Evolutionary conservation across 2,888 invertebrate genomes (phyloP).

Genomic region (Melanostoma mellinum): DNA sequence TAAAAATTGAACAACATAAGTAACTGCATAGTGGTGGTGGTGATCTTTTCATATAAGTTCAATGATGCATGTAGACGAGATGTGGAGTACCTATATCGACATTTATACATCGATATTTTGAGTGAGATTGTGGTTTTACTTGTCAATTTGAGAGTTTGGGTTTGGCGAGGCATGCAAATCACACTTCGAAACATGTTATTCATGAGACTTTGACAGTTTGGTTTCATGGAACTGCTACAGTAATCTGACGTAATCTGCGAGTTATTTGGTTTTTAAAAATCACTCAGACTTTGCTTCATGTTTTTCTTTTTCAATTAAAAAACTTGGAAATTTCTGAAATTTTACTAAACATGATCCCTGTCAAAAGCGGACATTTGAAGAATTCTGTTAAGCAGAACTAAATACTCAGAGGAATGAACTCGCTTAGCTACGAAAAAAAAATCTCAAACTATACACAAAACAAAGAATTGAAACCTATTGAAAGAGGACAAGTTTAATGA

Average conservation of each 20-base stretch:
- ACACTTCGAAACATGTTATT: slow-evolving; percentile 50
- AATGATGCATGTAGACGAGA: slow-evolving; percentile 37
- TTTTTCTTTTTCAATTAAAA: too few relatives aligned
- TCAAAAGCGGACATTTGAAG: too few relatives aligned
- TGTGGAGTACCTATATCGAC: slow-evolving; percentile 29
- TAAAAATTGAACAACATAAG: slow-evolving; percentile 12
- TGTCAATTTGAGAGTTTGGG: slow-evolving; percentile 40
- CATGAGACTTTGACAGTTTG: slow-evolving; percentile 40
- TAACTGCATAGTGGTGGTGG: slow-evolving; percentile 42
- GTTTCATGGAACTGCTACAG: slow-evolving; percentile 21
- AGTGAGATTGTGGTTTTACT: slow-evolving; percentile 62
- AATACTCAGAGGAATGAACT: too few relatives aligned
- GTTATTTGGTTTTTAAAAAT: slow-evolving; percentile 1
- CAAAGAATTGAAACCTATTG: too few relatives aligned
- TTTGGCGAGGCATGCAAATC: slow-evolving; percentile 20
- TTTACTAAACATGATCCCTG: too few relatives aligned
- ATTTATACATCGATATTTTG: slow-evolving; percentile 29
- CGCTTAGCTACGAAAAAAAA: too few relatives aligned
- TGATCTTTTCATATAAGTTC: slow-evolving; percentile 43
- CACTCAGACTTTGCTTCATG: neutral
- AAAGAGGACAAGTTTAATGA: too few relatives aligned
- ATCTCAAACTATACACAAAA: too few relatives aligned
- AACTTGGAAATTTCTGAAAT: too few relatives aligned
- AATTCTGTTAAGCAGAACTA: too few relatives aligned
- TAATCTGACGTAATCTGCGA: slow-evolving; percentile 43